Conservation (phyloP, 2,797 vertebrate genomes). For the Manis pentadactyla region DNA sequence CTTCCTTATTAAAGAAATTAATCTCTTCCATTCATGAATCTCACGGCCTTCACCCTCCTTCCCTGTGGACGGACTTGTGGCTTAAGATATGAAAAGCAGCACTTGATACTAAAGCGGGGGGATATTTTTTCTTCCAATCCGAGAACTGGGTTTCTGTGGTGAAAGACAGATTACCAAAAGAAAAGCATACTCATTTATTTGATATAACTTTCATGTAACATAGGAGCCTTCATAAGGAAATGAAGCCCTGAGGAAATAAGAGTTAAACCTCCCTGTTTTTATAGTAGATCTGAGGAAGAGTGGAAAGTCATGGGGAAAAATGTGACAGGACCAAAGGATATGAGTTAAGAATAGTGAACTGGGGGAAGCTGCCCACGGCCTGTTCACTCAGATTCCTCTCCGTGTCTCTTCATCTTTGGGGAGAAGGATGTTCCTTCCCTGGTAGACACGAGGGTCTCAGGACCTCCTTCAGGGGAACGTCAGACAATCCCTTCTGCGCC, state of each 20-base stretch:
- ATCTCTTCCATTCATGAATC: not conserved
- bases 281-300: not conserved
- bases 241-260: not conserved
- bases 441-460: not conserved
- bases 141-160: not conserved
- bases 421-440: not conserved
- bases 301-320: not conserved
- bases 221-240: not conserved
- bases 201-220: not conserved
- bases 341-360: not conserved
- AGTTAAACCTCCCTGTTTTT: not conserved
- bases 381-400: not conserved
- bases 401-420: not conserved
- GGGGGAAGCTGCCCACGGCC: no score
- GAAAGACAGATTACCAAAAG: not conserved
- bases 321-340: not conserved
- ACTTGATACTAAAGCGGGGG: not conserved
- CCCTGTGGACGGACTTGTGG: not conserved
- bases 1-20: not conserved
- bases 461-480: not conserved
- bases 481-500: not conserved
- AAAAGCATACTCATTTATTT: not conserved
- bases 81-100: not conserved
- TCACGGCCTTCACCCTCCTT: not conserved
- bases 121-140: not conserved